Evolutionary conservation across 2,797 vertebrate species (phyloP).

Genomic region (Sebastes glaucus): DNA sequence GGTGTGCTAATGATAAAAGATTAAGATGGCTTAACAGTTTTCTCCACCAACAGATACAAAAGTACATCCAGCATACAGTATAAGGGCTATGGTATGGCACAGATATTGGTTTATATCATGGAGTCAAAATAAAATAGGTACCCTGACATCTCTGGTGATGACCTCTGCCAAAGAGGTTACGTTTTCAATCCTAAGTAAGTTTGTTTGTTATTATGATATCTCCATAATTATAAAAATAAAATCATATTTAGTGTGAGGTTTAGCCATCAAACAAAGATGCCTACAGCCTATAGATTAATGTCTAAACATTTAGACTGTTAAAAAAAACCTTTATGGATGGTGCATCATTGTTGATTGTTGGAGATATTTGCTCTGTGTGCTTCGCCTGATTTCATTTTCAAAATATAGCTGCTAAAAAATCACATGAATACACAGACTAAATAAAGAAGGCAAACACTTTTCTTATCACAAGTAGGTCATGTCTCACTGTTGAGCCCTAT

Average conservation of each 20-base stretch:
- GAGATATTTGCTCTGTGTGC: neutral
- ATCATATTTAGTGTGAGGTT: neutral
- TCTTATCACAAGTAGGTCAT: neutral
- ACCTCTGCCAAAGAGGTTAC: neutral
- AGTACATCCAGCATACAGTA: neutral
- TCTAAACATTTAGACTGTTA: neutral
- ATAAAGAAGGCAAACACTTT: neutral
- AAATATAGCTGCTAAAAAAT: neutral
- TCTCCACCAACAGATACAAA: neutral
- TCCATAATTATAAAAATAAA: conserved; percentile 4
- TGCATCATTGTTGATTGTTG: neutral
- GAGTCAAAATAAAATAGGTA: neutral
- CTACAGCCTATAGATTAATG: neutral
- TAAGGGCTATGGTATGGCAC: neutral
- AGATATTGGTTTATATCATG: neutral
- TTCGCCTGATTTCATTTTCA: neutral
- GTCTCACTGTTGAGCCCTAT: neutral
- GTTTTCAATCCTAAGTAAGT: neutral
- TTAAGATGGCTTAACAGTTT: neutral
- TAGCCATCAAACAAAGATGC: neutral
- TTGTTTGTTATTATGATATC: neutral
- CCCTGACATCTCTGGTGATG: neutral
- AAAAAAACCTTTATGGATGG: neutral
- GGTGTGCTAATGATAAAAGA: neutral
- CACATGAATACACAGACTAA: neutral